Evolutionary conservation across 2,113 vertebrate species (phyloP).

Genomic region (Saccopteryx leptura): DNA sequence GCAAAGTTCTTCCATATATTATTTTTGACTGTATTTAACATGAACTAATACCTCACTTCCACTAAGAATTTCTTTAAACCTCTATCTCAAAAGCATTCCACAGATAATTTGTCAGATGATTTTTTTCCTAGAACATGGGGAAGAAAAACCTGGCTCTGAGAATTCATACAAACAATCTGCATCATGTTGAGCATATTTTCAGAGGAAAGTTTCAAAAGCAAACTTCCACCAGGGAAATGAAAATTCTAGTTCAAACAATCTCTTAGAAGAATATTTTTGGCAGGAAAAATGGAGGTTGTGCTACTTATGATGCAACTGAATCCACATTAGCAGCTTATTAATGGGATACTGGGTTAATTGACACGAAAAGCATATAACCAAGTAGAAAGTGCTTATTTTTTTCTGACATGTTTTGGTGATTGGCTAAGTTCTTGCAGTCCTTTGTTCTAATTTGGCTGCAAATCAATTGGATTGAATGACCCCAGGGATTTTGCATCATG

Average conservation of each 20-base stretch:
- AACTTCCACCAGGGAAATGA: background rate
- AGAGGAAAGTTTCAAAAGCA: background rate
- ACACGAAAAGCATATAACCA: constrained; percentile 54
- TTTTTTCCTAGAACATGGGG: background rate
- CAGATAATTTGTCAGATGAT: background rate
- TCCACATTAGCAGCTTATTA: constrained; percentile 40
- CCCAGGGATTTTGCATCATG: background rate
- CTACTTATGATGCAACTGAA: constrained; percentile 35
- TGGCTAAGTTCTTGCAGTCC: constrained; percentile 58
- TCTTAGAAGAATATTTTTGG: background rate
- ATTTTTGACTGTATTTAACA: background rate
- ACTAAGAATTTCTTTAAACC: background rate
- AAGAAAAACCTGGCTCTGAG: background rate
- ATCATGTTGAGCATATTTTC: constrained; percentile 35
- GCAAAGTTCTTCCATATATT: background rate
- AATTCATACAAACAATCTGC: background rate
- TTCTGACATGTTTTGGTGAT: constrained; percentile 42
- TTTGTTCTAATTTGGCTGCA: constrained; percentile 64
- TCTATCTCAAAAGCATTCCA: background rate
- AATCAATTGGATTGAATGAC: constrained; percentile 41
- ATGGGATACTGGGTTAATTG: constrained; percentile 66
- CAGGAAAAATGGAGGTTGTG: background rate
- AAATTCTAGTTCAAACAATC: background rate
- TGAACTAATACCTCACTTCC: background rate
- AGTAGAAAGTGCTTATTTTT: constrained; percentile 42